phyloP scores from a whole-genome alignment of 1,140 invertebrate species.

The Coelopa frigida region DNA sequence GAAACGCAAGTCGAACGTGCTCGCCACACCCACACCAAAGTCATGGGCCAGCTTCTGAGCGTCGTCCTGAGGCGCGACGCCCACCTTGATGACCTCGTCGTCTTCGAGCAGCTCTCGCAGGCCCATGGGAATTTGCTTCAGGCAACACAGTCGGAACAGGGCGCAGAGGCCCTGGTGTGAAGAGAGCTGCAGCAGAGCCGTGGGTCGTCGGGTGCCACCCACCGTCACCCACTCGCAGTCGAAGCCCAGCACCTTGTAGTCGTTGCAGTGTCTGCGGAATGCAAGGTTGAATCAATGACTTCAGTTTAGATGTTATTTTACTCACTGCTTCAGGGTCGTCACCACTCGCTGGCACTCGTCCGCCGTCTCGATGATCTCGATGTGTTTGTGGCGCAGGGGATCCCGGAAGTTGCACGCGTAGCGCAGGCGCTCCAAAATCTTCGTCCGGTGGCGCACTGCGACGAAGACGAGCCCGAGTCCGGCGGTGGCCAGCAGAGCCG shows the following conservation, averaged over 20 bases:
- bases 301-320: too few species aligned
- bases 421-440: too few species aligned
- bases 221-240: conserved; percentile 66
- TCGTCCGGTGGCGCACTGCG: too few species aligned
- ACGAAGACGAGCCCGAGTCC: too few species aligned
- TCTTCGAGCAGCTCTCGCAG: conserved; percentile 51
- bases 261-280: conserved; percentile 26
- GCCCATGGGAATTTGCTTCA: conserved; percentile 51
- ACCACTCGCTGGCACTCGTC: too few species aligned
- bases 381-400: too few species aligned
- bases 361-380: too few species aligned
- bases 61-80: conserved; percentile 65
- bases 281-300: too few species aligned
- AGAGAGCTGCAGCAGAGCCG: conserved; percentile 59
- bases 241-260: conserved; percentile 52
- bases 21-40: conserved; percentile 56
- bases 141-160: conserved; percentile 53
- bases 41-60: conserved; percentile 59
- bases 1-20: conserved; percentile 65
- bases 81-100: conserved; percentile 60
- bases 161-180: conserved; percentile 55
- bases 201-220: conserved; percentile 44
- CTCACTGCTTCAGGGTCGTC: too few species aligned
- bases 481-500: too few species aligned
- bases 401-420: too few species aligned